Base-by-base conservation (phyloP, 2,797 vertebrate genomes). In the Enteromius fasciolatus region DNA sequence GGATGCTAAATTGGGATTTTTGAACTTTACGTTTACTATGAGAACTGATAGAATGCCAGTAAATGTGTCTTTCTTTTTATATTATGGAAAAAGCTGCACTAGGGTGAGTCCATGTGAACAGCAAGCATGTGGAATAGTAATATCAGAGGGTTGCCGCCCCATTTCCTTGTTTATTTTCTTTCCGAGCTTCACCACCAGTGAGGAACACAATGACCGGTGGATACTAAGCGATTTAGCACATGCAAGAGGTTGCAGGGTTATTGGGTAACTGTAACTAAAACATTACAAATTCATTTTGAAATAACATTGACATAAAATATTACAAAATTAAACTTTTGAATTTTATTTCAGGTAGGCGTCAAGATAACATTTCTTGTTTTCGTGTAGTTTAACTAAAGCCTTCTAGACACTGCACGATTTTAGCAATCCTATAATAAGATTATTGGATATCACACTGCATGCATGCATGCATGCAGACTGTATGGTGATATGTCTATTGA, bases 211-310 rank as follows among this genome's bases (percentile, higher is more conserved):
- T 75, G 82, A 66, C 39, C n/a, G 25, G 76, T 52, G 79, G n/a
- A 66, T 85, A 70, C 86, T 90, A 87, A 92, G 87, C 90, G 88
- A 81, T 90, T 92, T 89, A 91, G 87, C 88, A 91, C 89, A 87
- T 89, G 87, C 7, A 85, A 79, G 54, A 80, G 44, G 80, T 75
- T 59, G 14, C 73, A 75, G 73, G 57, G 25, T 46, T 64, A 9
- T n/a, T 77, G 31, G 39, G 44, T 77, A 44, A 9, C 50, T 57
- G 8, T 39, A 36, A 57, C 8, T 70, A 28, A 70, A 48, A 23
- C 17, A n/a, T 31, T 73, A 2, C 5, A 61, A 61, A 14, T 59
- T 50, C 18, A 50, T 33, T 46, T 33, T 50, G 25, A 50, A 48
- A 18, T 46, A 6, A 28, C 25, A 54, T 54, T n/a, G n/a, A 57